Conservation (phyloP, 2,113 vertebrate species). For the Ictidomys tridecemlineatus region DNA sequence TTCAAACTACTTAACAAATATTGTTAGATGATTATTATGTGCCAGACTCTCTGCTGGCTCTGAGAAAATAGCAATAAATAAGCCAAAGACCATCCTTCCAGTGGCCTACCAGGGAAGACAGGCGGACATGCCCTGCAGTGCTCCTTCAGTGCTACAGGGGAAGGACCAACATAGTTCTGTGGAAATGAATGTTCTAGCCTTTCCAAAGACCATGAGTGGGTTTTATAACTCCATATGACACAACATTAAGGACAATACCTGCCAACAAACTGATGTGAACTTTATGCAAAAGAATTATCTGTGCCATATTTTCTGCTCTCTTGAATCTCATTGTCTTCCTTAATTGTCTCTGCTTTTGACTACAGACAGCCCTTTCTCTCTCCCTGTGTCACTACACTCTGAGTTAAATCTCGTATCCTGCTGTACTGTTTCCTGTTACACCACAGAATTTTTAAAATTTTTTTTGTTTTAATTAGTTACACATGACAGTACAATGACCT, state of each 20-base stretch:
- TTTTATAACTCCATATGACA: background rate
- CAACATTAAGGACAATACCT: background rate
- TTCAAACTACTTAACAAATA: constrained; percentile 3
- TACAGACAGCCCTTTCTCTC: background rate
- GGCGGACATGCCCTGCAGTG: background rate
- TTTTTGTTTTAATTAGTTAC: too few species aligned
- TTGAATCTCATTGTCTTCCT: background rate
- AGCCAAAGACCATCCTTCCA: background rate
- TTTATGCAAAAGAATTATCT: background rate
- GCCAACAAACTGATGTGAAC: background rate
- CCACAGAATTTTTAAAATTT: background rate
- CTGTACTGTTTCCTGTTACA: background rate
- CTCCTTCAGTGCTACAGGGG: too few species aligned
- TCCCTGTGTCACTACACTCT: background rate
- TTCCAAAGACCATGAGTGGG: background rate
- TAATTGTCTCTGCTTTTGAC: background rate
- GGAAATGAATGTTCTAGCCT: background rate
- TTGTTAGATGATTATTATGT: background rate
- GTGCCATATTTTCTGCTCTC: background rate
- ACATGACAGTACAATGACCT: too few species aligned
- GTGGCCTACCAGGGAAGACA: background rate
- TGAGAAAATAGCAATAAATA: background rate
- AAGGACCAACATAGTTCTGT: background rate
- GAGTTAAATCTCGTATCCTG: background rate
- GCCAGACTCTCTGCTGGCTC: background rate